These are phyloP conservation scores for Microctonus brassicae DNA, from an alignment of 2,888 invertebrate genomes.

Conservation along the genomic window DNA sequence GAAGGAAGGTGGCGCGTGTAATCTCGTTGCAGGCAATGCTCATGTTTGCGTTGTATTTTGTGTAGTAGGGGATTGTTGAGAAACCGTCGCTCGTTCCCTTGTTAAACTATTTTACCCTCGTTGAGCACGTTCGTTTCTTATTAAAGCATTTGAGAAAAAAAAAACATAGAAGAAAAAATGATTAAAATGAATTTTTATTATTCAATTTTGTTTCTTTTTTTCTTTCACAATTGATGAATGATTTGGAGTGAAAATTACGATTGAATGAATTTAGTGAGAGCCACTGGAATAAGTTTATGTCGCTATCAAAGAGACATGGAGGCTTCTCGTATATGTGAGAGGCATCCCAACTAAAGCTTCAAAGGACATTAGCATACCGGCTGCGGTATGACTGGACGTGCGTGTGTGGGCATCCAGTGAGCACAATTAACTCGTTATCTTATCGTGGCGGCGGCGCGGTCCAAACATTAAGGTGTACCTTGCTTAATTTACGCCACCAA, in stretches of 20 bases:
- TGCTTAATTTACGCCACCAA: constrained; percentile 67
- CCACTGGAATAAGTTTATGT: constrained; percentile 67
- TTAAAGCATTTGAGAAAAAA: constrained; percentile 50
- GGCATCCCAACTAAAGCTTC: constrained; percentile 64
- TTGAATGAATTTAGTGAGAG: constrained; percentile 48
- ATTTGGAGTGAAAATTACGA: constrained; percentile 16
- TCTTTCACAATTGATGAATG: constrained; percentile 8
- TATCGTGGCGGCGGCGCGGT: constrained; percentile 65
- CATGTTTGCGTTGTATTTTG: constrained; percentile 42
- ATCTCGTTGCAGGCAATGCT: constrained; percentile 60
- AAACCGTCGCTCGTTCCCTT: constrained; percentile 45
- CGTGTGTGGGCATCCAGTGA: constrained; percentile 68
- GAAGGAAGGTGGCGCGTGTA: constrained; percentile 59
- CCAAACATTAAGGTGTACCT: constrained; percentile 68
- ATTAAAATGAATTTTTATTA: not conserved
- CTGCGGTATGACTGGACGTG: constrained; percentile 63
- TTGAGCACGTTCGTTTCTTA: constrained; percentile 56
- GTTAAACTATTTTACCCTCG: constrained; percentile 56
- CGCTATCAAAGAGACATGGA: constrained; percentile 68
- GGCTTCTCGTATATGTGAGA: constrained; percentile 60
- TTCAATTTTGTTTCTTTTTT: not conserved
- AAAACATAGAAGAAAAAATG: not conserved
- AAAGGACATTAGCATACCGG: constrained; percentile 69
- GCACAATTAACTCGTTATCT: constrained; percentile 71
- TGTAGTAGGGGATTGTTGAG: constrained; percentile 41